These are phyloP conservation scores for Trichomycterus rosablanca DNA, from an alignment of 2,113 vertebrate species.

Conservation along the genomic window DNA sequence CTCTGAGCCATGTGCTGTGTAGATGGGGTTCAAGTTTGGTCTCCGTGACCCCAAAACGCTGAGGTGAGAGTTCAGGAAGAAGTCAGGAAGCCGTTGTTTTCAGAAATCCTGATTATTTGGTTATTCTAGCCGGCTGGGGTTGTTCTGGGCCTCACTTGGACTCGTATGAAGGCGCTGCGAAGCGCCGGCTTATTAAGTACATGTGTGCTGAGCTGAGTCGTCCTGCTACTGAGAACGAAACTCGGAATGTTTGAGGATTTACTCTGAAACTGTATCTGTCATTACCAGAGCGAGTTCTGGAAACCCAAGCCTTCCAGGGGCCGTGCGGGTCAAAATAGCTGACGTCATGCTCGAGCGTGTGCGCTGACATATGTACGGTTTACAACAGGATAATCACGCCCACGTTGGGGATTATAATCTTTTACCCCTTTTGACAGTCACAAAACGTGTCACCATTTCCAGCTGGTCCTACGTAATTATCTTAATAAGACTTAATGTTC, in stretches of 20 bases:
- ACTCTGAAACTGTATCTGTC: slow-evolving; percentile 47
- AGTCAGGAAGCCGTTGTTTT: slow-evolving; percentile 75
- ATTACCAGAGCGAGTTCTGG: slow-evolving; percentile 44
- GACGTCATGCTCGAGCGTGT: slow-evolving; percentile 32
- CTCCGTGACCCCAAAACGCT: slow-evolving; percentile 54
- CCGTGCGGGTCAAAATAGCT: slow-evolving; percentile 33
- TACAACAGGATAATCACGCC: no score
- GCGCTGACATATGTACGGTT: no score
- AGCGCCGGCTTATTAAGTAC: slow-evolving; percentile 62
- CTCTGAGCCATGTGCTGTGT: slow-evolving; percentile 50
- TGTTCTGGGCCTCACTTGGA: slow-evolving; percentile 29
- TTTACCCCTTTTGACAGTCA: no score
- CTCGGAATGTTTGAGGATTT: slow-evolving; percentile 37
- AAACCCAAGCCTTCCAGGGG: slow-evolving; percentile 30
- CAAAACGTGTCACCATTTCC: no score
- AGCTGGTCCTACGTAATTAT: no score
- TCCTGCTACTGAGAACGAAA: slow-evolving; percentile 24
- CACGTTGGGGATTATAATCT: no score
- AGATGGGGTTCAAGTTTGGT: slow-evolving; percentile 66
- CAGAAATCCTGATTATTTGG: slow-evolving; percentile 71
- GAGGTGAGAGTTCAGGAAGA: slow-evolving; percentile 65
- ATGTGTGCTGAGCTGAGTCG: slow-evolving; percentile 51
- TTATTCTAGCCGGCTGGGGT: slow-evolving; percentile 61
- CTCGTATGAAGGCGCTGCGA: slow-evolving; percentile 50
- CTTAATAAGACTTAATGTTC: no score